A percentile compares a stretch with the other conserved stretches of the same genome.
Evolutionary conservation across 1,140 invertebrate genomes (phyloP).

Genomic region (Homarus americanus): DNA sequence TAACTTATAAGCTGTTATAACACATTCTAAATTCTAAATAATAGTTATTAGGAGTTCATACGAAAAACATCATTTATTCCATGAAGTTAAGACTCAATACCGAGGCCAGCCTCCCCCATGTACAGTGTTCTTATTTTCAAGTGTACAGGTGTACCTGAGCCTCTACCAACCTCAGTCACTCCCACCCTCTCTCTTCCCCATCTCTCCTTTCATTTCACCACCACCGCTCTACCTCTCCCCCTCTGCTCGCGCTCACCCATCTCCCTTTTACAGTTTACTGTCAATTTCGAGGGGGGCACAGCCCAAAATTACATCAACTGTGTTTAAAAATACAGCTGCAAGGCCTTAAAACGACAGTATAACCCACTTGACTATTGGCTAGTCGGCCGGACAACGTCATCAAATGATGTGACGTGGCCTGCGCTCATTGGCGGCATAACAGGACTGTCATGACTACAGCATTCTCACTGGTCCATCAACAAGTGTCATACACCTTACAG

Average conservation of each 20-base stretch:
- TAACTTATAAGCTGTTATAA: no score
- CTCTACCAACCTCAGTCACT: no score
- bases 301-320: not conserved
- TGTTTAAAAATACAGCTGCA: not conserved
- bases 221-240: no score
- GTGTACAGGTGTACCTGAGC: no score
- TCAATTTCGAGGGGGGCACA: not conserved
- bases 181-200: not conserved
- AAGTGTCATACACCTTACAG: not conserved
- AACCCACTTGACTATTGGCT: not conserved
- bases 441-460: not conserved
- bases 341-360: not conserved
- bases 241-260: not conserved
- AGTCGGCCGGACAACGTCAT: not conserved
- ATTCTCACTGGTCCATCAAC: not conserved
- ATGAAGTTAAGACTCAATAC: no score
- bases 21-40: no score
- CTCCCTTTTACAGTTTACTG: not conserved
- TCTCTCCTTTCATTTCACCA: not conserved
- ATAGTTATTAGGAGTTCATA: no score
- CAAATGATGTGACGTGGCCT: not conserved
- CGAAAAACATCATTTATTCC: no score
- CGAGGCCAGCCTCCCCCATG: no score
- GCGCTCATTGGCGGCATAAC: not conserved
- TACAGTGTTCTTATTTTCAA: no score